Conservation (phyloP, 2,797 vertebrate genomes). For the Rhabdomys pumilio region DNA sequence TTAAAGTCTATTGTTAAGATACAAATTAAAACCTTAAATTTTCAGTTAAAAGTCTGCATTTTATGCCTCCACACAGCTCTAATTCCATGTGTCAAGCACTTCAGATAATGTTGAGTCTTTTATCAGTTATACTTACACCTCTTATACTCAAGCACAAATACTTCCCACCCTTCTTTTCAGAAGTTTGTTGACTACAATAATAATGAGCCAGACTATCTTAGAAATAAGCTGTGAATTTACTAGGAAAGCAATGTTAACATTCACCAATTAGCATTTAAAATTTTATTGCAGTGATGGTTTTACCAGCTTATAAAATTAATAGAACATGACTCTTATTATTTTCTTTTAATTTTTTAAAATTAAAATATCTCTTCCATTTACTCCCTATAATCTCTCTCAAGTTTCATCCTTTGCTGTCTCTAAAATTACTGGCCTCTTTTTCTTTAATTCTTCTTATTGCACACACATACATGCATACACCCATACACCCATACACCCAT, state of each 20-base stretch:
- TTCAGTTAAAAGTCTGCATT: not conserved
- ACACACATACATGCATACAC: not conserved
- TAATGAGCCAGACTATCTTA: not conserved
- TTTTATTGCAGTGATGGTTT: not conserved
- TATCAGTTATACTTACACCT: not conserved
- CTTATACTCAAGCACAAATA: not conserved
- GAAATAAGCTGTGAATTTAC: not conserved
- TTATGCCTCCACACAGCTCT: not conserved
- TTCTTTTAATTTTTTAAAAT: not conserved
- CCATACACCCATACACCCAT: not conserved
- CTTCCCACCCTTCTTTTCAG: not conserved
- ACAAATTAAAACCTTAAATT: not conserved
- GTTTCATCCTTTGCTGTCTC: not conserved
- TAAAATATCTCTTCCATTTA: not conserved
- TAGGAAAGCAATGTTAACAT: conserved; percentile 33
- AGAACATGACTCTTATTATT: not conserved
- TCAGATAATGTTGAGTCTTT: not conserved
- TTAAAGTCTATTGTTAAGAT: not conserved
- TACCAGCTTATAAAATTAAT: not conserved
- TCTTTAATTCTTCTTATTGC: not conserved
- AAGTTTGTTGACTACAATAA: conserved; percentile 12
- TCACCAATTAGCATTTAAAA: not conserved
- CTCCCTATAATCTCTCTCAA: not conserved
- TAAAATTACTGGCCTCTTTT: not conserved
- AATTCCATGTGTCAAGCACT: not conserved